Evolutionary conservation across 2,113 vertebrate genomes (phyloP).

Genomic region (Hypanus sabinus): DNA sequence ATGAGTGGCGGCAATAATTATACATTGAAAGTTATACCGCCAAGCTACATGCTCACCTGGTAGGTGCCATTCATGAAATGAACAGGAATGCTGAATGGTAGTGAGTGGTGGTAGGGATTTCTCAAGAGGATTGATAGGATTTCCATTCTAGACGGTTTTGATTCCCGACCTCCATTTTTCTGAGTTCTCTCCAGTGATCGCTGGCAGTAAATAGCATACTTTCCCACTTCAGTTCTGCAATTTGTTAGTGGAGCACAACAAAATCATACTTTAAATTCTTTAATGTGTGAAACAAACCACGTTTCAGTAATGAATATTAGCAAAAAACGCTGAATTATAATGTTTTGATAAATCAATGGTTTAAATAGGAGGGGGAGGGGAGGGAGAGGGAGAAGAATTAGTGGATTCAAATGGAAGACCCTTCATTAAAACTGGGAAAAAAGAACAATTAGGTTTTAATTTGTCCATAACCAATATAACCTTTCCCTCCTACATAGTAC

Average conservation of each 20-base stretch:
- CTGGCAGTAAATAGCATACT: conserved; percentile 94
- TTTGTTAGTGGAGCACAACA: conserved; percentile 9
- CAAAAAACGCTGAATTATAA: not conserved
- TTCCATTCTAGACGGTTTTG: conserved; percentile 90
- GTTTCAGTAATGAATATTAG: not conserved
- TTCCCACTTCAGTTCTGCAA: conserved; percentile 87
- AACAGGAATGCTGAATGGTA: conserved; percentile 92
- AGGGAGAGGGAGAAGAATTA: too few species aligned
- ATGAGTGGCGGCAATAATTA: too few species aligned
- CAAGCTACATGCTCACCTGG: conserved; percentile 62
- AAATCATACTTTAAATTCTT: not conserved
- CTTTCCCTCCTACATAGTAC: too few species aligned
- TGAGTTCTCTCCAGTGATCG: conserved; percentile 86
- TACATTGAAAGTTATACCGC: not conserved
- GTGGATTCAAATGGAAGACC: too few species aligned
- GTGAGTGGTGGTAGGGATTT: conserved; percentile 91
- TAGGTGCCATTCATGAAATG: conserved; percentile 96
- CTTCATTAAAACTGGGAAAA: too few species aligned
- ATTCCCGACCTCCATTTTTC: conserved; percentile 82
- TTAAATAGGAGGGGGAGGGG: too few species aligned
- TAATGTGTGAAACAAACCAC: not conserved
- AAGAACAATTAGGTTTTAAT: too few species aligned
- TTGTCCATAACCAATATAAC: too few species aligned
- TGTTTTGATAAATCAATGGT: too few species aligned
- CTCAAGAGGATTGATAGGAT: conserved; percentile 91